phyloP scores from a whole-genome alignment of 2,888 invertebrate genomes.

The Tachystola acroxantha region DNA sequence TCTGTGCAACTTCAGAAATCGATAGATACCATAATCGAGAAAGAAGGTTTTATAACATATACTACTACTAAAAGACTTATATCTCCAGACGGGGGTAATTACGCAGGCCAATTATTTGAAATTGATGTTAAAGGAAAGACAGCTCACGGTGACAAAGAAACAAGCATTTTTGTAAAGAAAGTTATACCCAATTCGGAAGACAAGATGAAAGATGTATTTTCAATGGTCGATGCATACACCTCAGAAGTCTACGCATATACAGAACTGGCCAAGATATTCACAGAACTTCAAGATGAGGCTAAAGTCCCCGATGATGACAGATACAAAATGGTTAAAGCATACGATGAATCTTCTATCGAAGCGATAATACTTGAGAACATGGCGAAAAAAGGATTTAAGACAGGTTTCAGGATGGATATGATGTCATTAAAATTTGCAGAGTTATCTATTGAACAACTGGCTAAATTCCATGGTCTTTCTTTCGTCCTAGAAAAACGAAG shows the following conservation, averaged over 20 bases:
- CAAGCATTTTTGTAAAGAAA: constrained; percentile 43
- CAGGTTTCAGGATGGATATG: constrained; percentile 25
- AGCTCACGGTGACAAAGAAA: constrained; percentile 19
- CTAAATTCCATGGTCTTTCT: constrained; percentile 35
- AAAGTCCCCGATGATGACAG: constrained; percentile 31
- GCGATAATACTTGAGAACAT: constrained; percentile 46
- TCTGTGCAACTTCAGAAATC: constrained; percentile 10
- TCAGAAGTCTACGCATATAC: constrained; percentile 40
- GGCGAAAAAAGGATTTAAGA: constrained; percentile 30
- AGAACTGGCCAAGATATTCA: constrained; percentile 31
- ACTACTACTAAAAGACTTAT: constrained; percentile 22
- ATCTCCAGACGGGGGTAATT: constrained; percentile 32
- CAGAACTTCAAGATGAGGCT: constrained; percentile 32
- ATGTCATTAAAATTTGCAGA: constrained; percentile 27
- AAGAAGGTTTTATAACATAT: constrained; percentile 23
- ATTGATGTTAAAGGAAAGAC: constrained; percentile 32
- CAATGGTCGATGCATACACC: constrained; percentile 29
- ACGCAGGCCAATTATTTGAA: constrained; percentile 35
- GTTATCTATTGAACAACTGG: constrained; percentile 26
- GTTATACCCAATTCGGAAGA: too few relatives aligned
- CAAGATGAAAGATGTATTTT: constrained; percentile 26
- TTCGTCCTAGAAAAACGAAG: constrained; percentile 24
- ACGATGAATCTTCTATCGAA: constrained; percentile 27
- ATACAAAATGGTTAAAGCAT: constrained; percentile 34
- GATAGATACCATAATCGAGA: constrained; percentile 21